Percentiles rank a stretch among this genome's conserved stretches.
Conservation (phyloP, 2,888 invertebrate species). For the Drosophila koepferae region DNA sequence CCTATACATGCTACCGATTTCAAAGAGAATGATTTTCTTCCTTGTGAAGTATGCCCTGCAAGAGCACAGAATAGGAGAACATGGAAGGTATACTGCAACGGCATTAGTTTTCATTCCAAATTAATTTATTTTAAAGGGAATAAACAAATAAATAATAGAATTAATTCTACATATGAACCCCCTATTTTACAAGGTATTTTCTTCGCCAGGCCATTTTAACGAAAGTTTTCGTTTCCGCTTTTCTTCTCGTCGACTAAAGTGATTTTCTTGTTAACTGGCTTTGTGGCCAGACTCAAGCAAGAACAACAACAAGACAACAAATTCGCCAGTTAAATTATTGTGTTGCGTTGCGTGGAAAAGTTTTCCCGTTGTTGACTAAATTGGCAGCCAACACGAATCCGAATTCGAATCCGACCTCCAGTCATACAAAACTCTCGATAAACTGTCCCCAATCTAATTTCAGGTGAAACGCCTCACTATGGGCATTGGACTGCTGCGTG, state of each 20-base stretch:
- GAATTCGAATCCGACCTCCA: conserved; percentile 9
- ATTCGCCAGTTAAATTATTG: conserved; percentile 47
- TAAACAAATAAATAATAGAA: too few relatives aligned
- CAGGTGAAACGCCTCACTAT: conserved; percentile 91
- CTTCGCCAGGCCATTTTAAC: not conserved
- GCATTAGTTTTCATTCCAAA: too few relatives aligned
- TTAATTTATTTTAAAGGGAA: too few relatives aligned
- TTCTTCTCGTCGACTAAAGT: conserved; percentile 50
- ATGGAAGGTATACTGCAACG: too few relatives aligned
- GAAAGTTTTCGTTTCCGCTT: not conserved
- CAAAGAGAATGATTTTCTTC: too few relatives aligned
- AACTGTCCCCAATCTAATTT: not conserved
- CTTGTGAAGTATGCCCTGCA: too few relatives aligned
- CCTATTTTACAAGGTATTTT: not conserved
- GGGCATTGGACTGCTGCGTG: conserved; percentile 91
- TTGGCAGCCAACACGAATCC: conserved; percentile 52
- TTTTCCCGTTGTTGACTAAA: conserved; percentile 32
- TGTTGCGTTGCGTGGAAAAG: conserved; percentile 57
- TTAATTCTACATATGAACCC: too few relatives aligned
- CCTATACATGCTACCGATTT: not conserved
- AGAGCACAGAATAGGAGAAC: too few relatives aligned
- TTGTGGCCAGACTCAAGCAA: conserved; percentile 38
- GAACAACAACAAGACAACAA: conserved; percentile 6
- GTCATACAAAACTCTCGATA: conserved; percentile 5
- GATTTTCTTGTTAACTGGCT: conserved; percentile 69